Conservation (phyloP, 2,888 invertebrate genomes). For the Pristionchus entomophagus region DNA sequence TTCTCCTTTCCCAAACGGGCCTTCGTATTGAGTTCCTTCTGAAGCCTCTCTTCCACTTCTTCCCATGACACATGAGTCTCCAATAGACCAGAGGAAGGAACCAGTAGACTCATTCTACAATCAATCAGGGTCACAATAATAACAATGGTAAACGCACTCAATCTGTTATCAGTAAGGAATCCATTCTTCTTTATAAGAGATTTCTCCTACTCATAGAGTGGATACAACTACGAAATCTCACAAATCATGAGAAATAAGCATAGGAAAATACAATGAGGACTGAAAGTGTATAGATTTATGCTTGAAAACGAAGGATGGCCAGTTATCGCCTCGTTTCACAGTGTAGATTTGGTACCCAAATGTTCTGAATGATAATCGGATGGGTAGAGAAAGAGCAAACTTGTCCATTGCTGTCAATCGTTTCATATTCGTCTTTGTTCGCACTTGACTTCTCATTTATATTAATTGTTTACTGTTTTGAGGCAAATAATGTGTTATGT, state of each 20-base stretch:
- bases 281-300: background rate
- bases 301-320: background rate
- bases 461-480: no score
- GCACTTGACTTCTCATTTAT: no score
- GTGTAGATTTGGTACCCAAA: background rate
- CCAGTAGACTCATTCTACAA: background rate
- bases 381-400: background rate
- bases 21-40: background rate
- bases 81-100: background rate
- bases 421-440: no score
- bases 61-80: constrained; percentile 21
- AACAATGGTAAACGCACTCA: no score
- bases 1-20: background rate
- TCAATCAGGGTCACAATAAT: background rate
- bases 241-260: background rate
- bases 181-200: background rate
- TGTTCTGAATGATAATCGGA: background rate
- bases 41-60: background rate
- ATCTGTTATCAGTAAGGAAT: background rate
- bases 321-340: background rate
- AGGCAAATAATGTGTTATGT: no score
- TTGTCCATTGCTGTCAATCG: no score
- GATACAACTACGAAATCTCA: background rate
- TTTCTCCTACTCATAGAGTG: background rate
- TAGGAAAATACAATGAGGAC: background rate